Base-by-base conservation (phyloP, 2,888 invertebrate genomes). In the Gisinianus flammeolus region DNA sequence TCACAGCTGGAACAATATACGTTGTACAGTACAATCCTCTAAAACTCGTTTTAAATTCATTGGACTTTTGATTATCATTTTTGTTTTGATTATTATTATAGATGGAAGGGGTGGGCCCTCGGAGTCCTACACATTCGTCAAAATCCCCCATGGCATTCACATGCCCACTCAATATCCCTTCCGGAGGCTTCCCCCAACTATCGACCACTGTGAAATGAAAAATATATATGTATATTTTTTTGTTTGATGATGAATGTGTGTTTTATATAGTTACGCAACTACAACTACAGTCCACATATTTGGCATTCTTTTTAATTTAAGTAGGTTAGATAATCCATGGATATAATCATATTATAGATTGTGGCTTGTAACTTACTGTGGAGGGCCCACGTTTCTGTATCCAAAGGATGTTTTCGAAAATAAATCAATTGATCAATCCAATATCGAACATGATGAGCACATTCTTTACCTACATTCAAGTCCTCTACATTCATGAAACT, bases 141-240 rank as follows among this genome's bases (percentile, higher is more conserved):
- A 78, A 84, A 54, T 82, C 83, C 10, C 83, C 83, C 52, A 84
- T 68, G 4, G 81, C 79, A 30, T 79, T 80, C 12, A 82, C 76
- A 58, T 83, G 83, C 16, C 83, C 83, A 44, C 77, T 79, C 0
- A 84, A 68, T 16, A 84, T 80, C 10, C 83, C 83, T 76, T 83
- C 83, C n/a, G 83, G 81, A 19, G 80, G 58, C 58, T 84, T 84
- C 5, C 80, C 83, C 82, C 83, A 84, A 0, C 83, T 76, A 69
- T 84, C 83, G 5, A 80, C 58, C 83, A 83, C 83, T 83, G 26
- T 10, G 19, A n/a, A 69, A 35, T 3, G 22, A 10, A 58, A 64
- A 64, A 6, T 64, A 22, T 24, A 64, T n/a, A n/a, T n/a, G n/a
- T n/a, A n/a, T n/a, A n/a, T n/a, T n/a, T n/a, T n/a, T n/a, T n/a